A percentile compares a stretch with the other conserved stretches of the same genome.
phyloP scores from a whole-genome alignment of 2,797 vertebrate genomes.

The Lepidocolaptes lacrymiger region DNA sequence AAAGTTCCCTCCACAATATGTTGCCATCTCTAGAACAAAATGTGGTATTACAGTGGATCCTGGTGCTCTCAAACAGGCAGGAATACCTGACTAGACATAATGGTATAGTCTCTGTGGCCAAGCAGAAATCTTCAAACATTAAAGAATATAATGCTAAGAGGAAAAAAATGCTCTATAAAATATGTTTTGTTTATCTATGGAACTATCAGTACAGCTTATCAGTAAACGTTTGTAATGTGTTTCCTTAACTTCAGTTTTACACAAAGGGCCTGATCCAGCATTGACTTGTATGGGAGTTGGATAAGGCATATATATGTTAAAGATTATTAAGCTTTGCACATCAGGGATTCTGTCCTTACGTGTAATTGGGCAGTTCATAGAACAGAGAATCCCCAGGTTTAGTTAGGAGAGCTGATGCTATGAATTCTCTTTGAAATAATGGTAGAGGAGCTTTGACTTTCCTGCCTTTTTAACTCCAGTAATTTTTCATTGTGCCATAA shows the following conservation, averaged over 20 bases:
- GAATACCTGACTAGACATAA: neutral
- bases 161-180: neutral
- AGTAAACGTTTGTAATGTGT: neutral
- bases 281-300: neutral
- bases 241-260: neutral
- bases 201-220: neutral
- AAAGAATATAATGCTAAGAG: neutral
- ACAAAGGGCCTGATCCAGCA: neutral
- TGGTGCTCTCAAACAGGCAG: neutral
- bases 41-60: neutral
- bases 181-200: neutral
- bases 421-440: neutral
- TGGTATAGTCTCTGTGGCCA: neutral
- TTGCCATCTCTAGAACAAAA: neutral
- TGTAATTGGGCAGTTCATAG: neutral
- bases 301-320: neutral
- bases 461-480: neutral
- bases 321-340: neutral
- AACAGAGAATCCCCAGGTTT: neutral
- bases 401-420: neutral
- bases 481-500: neutral
- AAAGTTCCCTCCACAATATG: neutral
- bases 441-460: neutral
- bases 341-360: neutral
- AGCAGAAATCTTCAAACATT: neutral